Base-by-base conservation (phyloP, 2,113 vertebrate genomes). In the Falco punctatus region DNA sequence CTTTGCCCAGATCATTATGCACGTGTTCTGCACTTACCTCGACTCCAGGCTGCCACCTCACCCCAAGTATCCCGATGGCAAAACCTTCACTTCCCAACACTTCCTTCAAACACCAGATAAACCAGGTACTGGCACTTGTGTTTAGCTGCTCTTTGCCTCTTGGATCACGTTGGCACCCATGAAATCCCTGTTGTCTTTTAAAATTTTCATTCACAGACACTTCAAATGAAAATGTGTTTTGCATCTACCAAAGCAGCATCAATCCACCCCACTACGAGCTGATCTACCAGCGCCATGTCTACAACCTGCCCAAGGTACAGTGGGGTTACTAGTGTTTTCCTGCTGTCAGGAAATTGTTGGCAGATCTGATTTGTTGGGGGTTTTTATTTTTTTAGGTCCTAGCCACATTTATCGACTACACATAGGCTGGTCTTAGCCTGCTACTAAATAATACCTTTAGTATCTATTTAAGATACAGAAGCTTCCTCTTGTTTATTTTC, bases 61-160 rank as follows among this genome's bases (percentile, higher is more conserved):
- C 86, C 99, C 99, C 46, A 99, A 99, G 30, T 99, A 99, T 49
- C 99, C 99, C 0, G 99, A 99, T 0, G 99, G 99, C 35, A 99
- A 99, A 94, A 99, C 99, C 30, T 99, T 99, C 85, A 99, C 99
- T 1, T 98, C 99, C 14, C 99, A 99, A 22, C 99, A 99, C 96
- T 99, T 99, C 91, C 96, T 99, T 74, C 99, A 99, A 92, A 99
- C 98, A 3, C 99, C 99, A 0, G 99, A 99, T 81, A 99, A 99
- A 90, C 99, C 99, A 97, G 99, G 99, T 99, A 97, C 92, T 8
- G 51, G 4, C 5, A 1, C 72, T 88, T 6, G 1, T 33, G 2
- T 11, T 18, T 24, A 13, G 26, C 38, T 57, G n/a, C 66, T 33
- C 48, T 69, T 72, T 35, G 46, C 58, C 38, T 42, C 33, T 65